Base-by-base conservation (phyloP, 2,888 invertebrate genomes). In the Endotricha flammealis region DNA sequence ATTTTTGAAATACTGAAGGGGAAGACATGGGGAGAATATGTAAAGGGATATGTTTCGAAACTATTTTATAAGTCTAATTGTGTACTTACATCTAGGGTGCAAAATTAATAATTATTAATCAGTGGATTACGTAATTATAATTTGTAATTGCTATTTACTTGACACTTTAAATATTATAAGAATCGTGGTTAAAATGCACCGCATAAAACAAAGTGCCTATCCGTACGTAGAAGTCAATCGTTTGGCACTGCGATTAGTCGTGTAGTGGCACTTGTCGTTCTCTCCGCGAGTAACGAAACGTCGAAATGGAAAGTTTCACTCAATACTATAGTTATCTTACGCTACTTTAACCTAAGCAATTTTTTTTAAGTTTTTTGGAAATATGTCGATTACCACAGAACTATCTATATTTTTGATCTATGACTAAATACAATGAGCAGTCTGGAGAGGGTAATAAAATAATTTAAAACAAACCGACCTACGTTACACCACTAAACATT, bases 401-500 rank as follows among this genome's bases (percentile, higher is more conserved):
- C 76, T 79, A 74, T 66, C 68, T 68, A 79, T 71, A 77, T 53
- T 63, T 60, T 70, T 60, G 53, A 74, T 69, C 82, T 83, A 85
- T 67, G 51, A 64, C 78, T 82, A 82, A 77, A 67, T 74, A 81
- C 69, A 68, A 74, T 77, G 81, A 81, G 82, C 83, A 82, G 80
- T 83, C 82, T 71, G 79, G 86, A 85, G 85, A 85, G 85, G 83
- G 86, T 67, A 58, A 75, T 80, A 62, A 80, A 77, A 72, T 74
- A 72, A 74, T 70, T 64, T 49, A 75, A 35, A 80, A 76, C 62
- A 55, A 77, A 77, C 53, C 63, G 58, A 69, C 62, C 70, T 71
- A 76, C 59, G 58, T 68, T 77, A 75, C 63, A 68, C 59, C 55
- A 68, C 74, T 76, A 78, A 66, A 73, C 64, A 75, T 75, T 74